phyloP scores from a whole-genome alignment of 2,113 vertebrate genomes.

The Poecile atricapillus region DNA sequence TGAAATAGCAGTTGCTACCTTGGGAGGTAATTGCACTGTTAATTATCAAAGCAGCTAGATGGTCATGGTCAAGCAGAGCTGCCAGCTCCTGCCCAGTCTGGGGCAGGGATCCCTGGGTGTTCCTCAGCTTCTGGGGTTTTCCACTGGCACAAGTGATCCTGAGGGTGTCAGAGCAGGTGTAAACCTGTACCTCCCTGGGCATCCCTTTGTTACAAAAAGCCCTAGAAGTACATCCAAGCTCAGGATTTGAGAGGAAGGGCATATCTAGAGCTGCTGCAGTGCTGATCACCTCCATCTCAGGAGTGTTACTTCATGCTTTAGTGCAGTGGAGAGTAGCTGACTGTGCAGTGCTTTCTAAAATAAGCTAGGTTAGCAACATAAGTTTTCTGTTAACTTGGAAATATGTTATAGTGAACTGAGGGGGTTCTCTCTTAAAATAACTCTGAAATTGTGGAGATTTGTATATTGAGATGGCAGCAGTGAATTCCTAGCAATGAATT shows the following conservation, averaged over 20 bases:
- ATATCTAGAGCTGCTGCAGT: background rate
- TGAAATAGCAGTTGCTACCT: background rate
- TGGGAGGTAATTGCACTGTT: background rate
- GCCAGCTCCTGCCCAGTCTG: background rate
- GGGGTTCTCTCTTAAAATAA: background rate
- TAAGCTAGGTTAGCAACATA: background rate
- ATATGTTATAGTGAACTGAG: background rate
- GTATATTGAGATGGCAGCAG: background rate
- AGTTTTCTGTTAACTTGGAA: conserved; percentile 32
- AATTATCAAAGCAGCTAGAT: background rate
- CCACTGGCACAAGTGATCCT: background rate
- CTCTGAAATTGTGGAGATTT: background rate
- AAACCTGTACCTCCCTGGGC: background rate
- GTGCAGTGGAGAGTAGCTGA: background rate
- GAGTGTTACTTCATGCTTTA: background rate
- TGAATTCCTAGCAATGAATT: background rate
- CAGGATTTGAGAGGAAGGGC: background rate
- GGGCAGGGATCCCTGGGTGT: background rate
- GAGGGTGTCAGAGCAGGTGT: background rate
- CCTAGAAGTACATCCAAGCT: background rate
- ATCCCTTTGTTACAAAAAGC: background rate
- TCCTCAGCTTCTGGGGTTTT: background rate
- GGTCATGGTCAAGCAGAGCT: background rate
- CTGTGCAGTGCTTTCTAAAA: conserved; percentile 1
- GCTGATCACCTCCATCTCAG: background rate